These are phyloP conservation scores for Sebastes taczanowskii DNA, from an alignment of 2,797 vertebrate genomes.

Conservation along the genomic window DNA sequence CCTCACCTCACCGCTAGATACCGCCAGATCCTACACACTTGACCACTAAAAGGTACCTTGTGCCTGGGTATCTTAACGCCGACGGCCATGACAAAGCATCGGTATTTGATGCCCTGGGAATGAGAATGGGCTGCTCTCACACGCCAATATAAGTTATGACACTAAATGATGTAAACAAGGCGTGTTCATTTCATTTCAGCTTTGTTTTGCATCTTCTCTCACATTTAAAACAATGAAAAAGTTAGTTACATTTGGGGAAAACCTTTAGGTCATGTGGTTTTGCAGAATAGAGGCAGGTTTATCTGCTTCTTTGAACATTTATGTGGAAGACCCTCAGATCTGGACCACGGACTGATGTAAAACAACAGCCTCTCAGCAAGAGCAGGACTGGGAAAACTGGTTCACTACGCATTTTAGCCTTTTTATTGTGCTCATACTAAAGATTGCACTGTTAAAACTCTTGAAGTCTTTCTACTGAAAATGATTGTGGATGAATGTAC, in stretches of 20 bases:
- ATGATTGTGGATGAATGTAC: constrained; percentile 69
- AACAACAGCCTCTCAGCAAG: not conserved
- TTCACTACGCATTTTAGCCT: constrained; percentile 14
- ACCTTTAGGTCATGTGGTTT: not conserved
- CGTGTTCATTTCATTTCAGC: not conserved
- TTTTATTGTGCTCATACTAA: constrained; percentile 63
- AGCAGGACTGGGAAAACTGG: not conserved
- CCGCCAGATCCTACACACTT: too few species aligned
- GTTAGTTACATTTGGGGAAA: not conserved
- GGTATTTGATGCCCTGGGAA: too few species aligned
- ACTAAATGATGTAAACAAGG: not conserved
- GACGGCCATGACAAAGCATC: too few species aligned
- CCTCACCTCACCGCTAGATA: too few species aligned
- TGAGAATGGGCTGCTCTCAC: not conserved
- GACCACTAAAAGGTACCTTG: too few species aligned
- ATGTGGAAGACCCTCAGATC: constrained; percentile 4
- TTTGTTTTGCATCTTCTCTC: constrained; percentile 1
- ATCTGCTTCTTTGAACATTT: constrained; percentile 3
- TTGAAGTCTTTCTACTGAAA: constrained; percentile 62
- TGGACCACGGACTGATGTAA: constrained; percentile 12
- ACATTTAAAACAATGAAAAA: constrained; percentile 6
- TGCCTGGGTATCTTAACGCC: too few species aligned
- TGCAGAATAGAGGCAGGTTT: not conserved
- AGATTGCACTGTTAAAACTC: constrained; percentile 65
- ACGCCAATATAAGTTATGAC: not conserved